Evolutionary conservation across 1,140 invertebrate genomes (phyloP).

Genomic region (Pseudachorutes palmiensis): DNA sequence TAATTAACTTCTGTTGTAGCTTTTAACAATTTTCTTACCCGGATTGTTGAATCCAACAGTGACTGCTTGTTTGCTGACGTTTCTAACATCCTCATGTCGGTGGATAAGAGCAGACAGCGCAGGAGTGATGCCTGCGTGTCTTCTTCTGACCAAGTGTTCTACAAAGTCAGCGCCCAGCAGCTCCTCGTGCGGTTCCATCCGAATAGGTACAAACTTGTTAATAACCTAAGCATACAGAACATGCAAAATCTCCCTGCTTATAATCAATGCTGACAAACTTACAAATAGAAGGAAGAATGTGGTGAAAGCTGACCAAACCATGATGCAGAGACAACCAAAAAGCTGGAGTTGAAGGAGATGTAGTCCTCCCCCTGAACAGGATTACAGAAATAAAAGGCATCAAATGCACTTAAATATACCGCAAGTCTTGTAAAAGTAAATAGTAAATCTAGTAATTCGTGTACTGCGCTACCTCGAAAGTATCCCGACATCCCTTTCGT

Average conservation of each 20-base stretch:
- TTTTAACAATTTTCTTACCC: conserved; percentile 16
- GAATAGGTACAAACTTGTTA: conserved; percentile 44
- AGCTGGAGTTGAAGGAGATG: conserved; percentile 45
- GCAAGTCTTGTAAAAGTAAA: conserved; percentile 1
- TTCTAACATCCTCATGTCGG: conserved; percentile 15
- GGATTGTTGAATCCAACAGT: conserved; percentile 29
- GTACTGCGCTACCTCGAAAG: conserved; percentile 56
- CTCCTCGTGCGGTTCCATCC: conserved; percentile 46
- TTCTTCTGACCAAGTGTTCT: conserved; percentile 33
- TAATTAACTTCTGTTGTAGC: background rate
- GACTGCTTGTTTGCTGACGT: conserved; percentile 1
- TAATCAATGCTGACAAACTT: conserved; percentile 5
- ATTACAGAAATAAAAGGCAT: too few relatives aligned
- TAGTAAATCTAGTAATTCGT: background rate
- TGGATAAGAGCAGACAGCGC: conserved; percentile 18
- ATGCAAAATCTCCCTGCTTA: background rate
- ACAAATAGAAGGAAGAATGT: conserved; percentile 41
- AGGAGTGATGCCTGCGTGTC: conserved; percentile 25
- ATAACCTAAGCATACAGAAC: conserved; percentile 34
- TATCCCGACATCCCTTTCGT: conserved; percentile 67
- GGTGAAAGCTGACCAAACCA: conserved; percentile 42
- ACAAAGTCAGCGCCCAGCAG: conserved; percentile 39
- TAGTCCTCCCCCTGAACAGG: conserved; percentile 45
- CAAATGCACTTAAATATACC: too few relatives aligned
- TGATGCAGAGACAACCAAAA: conserved; percentile 44